These are phyloP conservation scores for Ginglymostoma cirratum DNA, from an alignment of 2,113 vertebrate species.

Conservation along the genomic window DNA sequence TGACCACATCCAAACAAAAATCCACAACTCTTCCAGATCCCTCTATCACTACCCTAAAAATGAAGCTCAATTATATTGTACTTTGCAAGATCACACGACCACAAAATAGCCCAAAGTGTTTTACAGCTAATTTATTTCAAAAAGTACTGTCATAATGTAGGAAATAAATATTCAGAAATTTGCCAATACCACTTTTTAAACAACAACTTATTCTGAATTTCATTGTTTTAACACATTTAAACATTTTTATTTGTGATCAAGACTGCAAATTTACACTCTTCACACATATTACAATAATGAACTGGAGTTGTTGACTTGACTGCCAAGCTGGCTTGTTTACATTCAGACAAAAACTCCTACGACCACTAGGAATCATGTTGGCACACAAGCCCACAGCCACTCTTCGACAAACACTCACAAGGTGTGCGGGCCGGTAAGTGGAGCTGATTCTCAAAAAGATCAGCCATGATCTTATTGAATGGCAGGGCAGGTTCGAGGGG, in stretches of 20 bases:
- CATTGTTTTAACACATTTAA: not conserved
- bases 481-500: no score
- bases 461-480: no score
- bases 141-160: not conserved
- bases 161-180: not conserved
- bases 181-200: not conserved
- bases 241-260: not conserved
- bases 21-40: not conserved
- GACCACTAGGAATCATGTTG: no score
- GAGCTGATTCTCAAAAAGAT: no score
- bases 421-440: no score
- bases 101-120: not conserved
- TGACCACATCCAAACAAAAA: not conserved
- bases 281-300: not conserved
- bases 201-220: not conserved
- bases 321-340: no score
- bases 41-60: not conserved
- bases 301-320: not conserved
- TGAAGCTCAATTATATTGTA: not conserved
- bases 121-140: not conserved
- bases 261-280: not conserved
- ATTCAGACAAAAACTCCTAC: no score
- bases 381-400: no score
- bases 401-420: no score
- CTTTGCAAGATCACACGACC: not conserved